A percentile compares a stretch with the other conserved stretches of the same genome.
These are phyloP conservation scores for Apeira syringaria DNA, from an alignment of 2,888 invertebrate genomes.

Conservation along the genomic window DNA sequence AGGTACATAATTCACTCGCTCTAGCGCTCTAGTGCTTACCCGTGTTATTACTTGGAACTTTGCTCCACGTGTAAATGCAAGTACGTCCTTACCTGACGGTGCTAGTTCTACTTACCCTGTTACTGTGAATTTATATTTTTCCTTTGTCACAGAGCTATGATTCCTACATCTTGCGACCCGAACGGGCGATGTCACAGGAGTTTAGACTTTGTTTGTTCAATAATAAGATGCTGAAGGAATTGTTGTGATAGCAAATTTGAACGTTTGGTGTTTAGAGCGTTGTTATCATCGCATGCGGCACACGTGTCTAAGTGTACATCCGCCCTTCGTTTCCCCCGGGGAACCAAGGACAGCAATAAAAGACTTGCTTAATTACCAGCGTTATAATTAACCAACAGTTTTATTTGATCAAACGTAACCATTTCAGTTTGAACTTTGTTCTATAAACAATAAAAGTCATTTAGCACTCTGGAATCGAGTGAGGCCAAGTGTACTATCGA, in stretches of 20 bases:
- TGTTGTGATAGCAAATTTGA: slow-evolving; percentile 33
- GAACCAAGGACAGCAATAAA: slow-evolving; percentile 68
- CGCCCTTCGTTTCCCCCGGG: slow-evolving; percentile 69
- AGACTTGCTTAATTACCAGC: slow-evolving; percentile 63
- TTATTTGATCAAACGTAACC: slow-evolving; percentile 37
- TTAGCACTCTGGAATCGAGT: slow-evolving; percentile 3
- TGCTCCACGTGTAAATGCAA: slow-evolving; percentile 59
- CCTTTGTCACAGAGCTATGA: slow-evolving; percentile 43
- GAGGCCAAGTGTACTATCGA: slow-evolving; percentile 2
- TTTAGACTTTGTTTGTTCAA: slow-evolving; percentile 26
- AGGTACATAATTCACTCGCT: slow-evolving; percentile 38
- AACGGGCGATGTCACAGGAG: slow-evolving; percentile 15
- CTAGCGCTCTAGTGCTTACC: slow-evolving; percentile 23
- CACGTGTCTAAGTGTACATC: slow-evolving; percentile 72
- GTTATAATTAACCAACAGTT: slow-evolving; percentile 53
- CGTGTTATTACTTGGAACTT: slow-evolving; percentile 53
- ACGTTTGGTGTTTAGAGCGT: slow-evolving; percentile 36
- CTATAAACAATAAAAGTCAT: slow-evolving; percentile 17
- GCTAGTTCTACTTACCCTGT: slow-evolving; percentile 57
- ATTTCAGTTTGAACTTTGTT: slow-evolving; percentile 31
- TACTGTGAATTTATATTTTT: slow-evolving; percentile 56
- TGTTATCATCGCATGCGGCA: slow-evolving; percentile 68
- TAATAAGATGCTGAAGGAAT: slow-evolving; percentile 25
- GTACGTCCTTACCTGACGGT: slow-evolving; percentile 38
- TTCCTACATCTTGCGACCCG: slow-evolving; percentile 36